These are phyloP conservation scores for Eupithecia subfuscata DNA, from an alignment of 2,888 invertebrate genomes.

Conservation along the genomic window DNA sequence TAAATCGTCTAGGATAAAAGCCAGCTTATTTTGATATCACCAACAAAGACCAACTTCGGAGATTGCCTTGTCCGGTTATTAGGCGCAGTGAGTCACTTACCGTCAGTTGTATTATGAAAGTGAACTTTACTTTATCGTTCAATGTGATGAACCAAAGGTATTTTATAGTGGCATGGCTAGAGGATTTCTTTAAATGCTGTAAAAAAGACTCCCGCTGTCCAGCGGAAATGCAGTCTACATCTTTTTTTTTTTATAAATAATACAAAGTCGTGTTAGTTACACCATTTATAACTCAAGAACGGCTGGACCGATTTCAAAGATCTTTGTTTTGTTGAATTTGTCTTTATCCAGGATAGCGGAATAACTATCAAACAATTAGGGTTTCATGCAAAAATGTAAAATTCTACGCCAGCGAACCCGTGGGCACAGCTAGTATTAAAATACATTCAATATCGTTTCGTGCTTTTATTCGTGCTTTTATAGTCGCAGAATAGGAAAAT, in stretches of 20 bases:
- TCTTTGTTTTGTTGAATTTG: too few species aligned
- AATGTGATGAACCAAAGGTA: not conserved
- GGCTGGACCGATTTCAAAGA: too few species aligned
- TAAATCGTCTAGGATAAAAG: conserved; percentile 3
- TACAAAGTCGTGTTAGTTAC: too few species aligned
- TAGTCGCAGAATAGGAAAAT: too few species aligned
- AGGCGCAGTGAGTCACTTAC: conserved; percentile 13
- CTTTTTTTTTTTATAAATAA: too few species aligned
- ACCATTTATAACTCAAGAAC: too few species aligned
- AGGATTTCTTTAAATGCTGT: not conserved
- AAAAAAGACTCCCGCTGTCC: not conserved
- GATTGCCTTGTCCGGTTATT: conserved; percentile 32
- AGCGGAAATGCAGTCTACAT: not conserved
- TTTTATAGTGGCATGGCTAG: not conserved
- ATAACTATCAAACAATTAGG: too few species aligned
- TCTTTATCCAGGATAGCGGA: too few species aligned
- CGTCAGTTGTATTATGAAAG: not conserved
- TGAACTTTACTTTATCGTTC: not conserved
- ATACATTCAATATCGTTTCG: not conserved
- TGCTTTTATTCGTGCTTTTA: not conserved
- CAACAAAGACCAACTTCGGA: conserved; percentile 22
- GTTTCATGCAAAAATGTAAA: too few species aligned
- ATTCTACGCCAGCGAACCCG: too few species aligned
- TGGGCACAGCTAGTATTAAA: too few species aligned
- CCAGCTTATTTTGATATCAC: conserved; percentile 20